Percentiles rank a stretch among this genome's conserved stretches.
These are phyloP conservation scores for Serinus canaria DNA, from an alignment of 2,113 vertebrate genomes.

Conservation along the genomic window DNA sequence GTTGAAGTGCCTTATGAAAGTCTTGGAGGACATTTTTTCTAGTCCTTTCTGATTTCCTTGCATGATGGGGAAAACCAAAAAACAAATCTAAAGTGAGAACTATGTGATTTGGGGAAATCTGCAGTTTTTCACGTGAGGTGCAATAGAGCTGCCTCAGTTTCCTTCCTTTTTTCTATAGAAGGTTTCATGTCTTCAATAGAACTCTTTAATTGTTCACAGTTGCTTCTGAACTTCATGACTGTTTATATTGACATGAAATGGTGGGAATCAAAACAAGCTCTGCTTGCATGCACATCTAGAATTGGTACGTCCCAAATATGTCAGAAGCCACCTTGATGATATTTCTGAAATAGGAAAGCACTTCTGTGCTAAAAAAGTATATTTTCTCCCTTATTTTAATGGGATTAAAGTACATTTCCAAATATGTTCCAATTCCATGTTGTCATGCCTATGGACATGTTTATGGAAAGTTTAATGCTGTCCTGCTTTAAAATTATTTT, in stretches of 20 bases:
- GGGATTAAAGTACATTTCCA: rapidly evolving
- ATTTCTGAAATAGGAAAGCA: not conserved
- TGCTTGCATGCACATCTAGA: not conserved
- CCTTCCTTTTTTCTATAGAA: not conserved
- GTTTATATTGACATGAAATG: not conserved
- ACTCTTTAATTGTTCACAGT: not conserved
- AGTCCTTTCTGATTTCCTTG: not conserved
- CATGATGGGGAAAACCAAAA: not conserved
- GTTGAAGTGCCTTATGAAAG: not conserved
- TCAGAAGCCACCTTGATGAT: not conserved
- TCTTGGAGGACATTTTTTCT: not conserved
- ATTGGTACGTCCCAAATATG: not conserved
- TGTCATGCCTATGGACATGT: not conserved
- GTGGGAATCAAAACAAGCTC: not conserved
- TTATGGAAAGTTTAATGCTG: not conserved
- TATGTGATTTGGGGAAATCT: not conserved
- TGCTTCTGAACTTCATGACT: not conserved
- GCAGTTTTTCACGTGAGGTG: not conserved
- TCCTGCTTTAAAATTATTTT: rapidly evolving
- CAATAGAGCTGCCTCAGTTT: not conserved
- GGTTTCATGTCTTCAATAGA: not conserved
- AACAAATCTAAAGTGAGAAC: not conserved
- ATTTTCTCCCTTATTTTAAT: not conserved
- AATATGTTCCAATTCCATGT: not conserved
- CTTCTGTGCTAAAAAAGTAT: not conserved